Evolutionary conservation across 2,113 vertebrate species (phyloP).

Genomic region (Progne subis): DNA sequence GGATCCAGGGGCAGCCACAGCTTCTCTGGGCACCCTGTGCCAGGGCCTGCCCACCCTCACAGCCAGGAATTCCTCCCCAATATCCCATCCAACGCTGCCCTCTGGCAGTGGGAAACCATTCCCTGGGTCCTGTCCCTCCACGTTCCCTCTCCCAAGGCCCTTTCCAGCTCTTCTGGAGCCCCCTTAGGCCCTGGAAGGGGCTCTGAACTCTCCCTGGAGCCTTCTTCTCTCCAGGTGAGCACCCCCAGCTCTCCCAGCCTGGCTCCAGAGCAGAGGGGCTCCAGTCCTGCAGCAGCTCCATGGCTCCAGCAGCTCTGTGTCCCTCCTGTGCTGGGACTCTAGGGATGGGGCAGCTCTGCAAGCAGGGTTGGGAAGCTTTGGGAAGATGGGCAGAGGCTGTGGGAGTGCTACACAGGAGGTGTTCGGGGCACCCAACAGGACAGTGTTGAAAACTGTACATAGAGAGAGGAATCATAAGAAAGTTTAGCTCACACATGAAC

Average conservation of each 20-base stretch:
- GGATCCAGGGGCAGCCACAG: background rate
- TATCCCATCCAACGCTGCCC: fast-evolving
- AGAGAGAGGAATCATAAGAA: background rate
- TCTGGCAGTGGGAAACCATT: background rate
- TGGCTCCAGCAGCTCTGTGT: background rate
- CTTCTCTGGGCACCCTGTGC: background rate
- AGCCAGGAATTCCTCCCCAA: background rate
- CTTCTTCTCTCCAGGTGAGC: background rate
- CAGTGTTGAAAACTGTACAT: background rate
- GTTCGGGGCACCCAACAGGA: background rate
- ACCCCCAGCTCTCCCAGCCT: background rate
- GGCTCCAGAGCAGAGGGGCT: background rate
- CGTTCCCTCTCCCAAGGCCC: background rate
- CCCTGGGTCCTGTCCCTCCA: background rate
- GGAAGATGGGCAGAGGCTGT: background rate
- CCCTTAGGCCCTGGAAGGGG: background rate
- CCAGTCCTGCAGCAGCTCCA: background rate
- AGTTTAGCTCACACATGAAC: background rate
- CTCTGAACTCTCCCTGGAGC: background rate
- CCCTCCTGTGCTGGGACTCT: background rate
- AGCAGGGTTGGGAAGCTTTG: background rate
- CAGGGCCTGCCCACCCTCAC: background rate
- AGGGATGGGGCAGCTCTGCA: background rate
- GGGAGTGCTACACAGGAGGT: background rate
- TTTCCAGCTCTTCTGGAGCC: background rate